Conservation (phyloP, 2,888 invertebrate genomes). For the Leptothorax acervorum region DNA sequence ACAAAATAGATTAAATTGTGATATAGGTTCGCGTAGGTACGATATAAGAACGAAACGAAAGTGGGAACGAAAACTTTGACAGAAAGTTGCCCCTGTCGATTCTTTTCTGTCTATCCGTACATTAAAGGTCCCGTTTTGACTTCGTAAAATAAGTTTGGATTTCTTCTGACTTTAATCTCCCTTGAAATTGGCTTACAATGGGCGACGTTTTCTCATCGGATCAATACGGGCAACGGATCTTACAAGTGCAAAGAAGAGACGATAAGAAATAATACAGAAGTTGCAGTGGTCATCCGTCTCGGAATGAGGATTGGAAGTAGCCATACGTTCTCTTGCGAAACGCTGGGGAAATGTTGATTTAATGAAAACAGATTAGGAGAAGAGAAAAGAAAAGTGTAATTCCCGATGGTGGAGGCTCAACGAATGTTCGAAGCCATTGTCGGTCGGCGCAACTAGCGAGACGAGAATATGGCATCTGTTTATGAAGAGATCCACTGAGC, state of each 20-base stretch:
- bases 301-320: neutral
- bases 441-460: neutral
- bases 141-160: slow-evolving; percentile 46
- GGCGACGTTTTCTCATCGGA: slow-evolving; percentile 16
- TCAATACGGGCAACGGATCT: slow-evolving; percentile 26
- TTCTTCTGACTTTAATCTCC: slow-evolving; percentile 46
- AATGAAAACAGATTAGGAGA: neutral
- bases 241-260: neutral
- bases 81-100: slow-evolving; percentile 30
- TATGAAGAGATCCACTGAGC: neutral
- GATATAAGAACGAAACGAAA: neutral
- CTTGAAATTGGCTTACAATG: slow-evolving; percentile 41
- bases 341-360: neutral
- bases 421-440: neutral
- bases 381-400: slow-evolving; percentile 5
- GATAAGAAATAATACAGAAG: slow-evolving; percentile 27
- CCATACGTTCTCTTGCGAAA: neutral
- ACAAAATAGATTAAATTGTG: neutral
- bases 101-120: slow-evolving; percentile 23
- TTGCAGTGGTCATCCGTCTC: neutral
- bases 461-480: neutral
- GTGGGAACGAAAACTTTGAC: slow-evolving; percentile 14
- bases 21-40: neutral
- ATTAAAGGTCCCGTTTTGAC: slow-evolving; percentile 43
- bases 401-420: neutral